Evolutionary conservation across 2,113 vertebrate species (phyloP).

Genomic region (Lophotis ruficrista): DNA sequence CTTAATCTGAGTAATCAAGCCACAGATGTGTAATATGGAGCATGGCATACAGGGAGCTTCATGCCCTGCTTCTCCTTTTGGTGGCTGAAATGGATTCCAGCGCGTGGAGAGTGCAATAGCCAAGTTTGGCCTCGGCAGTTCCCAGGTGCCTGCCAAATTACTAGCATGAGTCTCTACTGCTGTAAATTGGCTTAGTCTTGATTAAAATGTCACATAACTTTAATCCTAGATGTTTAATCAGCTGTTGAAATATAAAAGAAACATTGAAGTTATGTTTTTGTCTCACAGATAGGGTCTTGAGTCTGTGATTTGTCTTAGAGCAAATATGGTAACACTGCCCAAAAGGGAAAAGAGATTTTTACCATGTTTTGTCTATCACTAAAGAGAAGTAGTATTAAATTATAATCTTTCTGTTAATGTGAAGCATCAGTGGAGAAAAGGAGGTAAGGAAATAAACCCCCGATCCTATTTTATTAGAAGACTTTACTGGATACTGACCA

Average conservation of each 20-base stretch:
- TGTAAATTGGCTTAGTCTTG: neutral
- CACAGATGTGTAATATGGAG: rapidly evolving
- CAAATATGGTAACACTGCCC: neutral
- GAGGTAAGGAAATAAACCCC: neutral
- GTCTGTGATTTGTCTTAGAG: neutral
- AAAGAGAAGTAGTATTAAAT: neutral
- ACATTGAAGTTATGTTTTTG: neutral
- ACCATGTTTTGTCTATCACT: neutral
- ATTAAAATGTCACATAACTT: neutral
- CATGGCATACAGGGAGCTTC: neutral
- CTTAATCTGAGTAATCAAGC: neutral
- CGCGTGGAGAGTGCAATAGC: neutral
- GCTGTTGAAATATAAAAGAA: neutral
- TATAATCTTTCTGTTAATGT: neutral
- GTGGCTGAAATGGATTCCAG: neutral
- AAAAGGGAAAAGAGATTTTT: neutral
- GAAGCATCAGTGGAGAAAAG: neutral
- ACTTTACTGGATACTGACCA: neutral
- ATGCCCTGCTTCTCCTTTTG: neutral
- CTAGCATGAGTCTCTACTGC: neutral
- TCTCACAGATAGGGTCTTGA: neutral
- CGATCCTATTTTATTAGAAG: neutral
- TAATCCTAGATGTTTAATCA: neutral
- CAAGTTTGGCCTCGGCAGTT: neutral
- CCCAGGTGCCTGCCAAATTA: neutral